phyloP scores from a whole-genome alignment of 1,140 invertebrate species.

The Leptestheria dahalacensis region DNA sequence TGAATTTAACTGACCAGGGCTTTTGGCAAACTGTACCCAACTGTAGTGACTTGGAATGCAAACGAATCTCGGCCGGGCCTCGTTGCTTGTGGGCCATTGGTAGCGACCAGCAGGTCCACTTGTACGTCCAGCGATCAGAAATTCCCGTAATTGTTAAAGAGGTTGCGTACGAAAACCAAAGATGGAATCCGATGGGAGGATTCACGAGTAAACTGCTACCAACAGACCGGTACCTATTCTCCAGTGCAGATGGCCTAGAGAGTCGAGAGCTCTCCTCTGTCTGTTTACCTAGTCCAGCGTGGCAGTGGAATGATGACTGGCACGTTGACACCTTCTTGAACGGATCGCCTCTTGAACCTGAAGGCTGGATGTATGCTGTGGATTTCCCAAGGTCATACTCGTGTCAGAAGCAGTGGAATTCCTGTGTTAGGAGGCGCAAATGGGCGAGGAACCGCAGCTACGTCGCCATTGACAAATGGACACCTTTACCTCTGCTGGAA shows the following conservation, averaged over 20 bases:
- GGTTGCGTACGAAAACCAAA: constrained; percentile 31
- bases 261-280: constrained; percentile 63
- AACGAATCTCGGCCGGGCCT: constrained; percentile 64
- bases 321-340: constrained; percentile 71
- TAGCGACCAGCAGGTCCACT: constrained; percentile 77
- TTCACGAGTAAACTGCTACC: constrained; percentile 69
- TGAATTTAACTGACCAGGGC: neutral
- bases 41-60: constrained; percentile 16
- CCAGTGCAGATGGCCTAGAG: constrained; percentile 60
- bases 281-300: constrained; percentile 70
- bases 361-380: constrained; percentile 85
- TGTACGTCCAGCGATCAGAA: constrained; percentile 72
- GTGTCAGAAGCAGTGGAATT: constrained; percentile 71
- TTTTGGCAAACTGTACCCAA: neutral
- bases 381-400: constrained; percentile 79
- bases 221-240: constrained; percentile 54
- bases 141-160: constrained; percentile 77
- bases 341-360: constrained; percentile 68
- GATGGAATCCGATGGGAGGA: constrained; percentile 80
- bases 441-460: constrained; percentile 76
- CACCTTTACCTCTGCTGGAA: constrained; percentile 40
- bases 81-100: constrained; percentile 82
- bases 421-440: constrained; percentile 72
- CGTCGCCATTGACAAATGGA: constrained; percentile 77
- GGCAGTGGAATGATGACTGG: constrained; percentile 91